Evolutionary conservation across 2,888 invertebrate species (phyloP).

Genomic region (Zygaena filipendulae): DNA sequence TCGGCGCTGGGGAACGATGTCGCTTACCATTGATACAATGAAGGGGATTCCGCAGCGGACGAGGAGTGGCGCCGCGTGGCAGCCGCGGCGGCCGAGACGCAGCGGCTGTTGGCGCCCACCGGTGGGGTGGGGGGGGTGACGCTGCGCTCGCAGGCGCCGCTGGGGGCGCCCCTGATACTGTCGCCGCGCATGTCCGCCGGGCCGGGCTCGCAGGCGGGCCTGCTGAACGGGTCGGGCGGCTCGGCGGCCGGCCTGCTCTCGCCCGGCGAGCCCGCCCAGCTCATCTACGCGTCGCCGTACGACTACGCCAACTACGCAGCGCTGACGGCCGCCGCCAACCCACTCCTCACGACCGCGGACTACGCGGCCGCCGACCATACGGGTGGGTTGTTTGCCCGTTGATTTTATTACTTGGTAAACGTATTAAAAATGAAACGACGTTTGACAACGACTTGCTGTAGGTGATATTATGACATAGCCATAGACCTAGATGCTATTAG

Average conservation of each 20-base stretch:
- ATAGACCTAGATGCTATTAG: too few relatives aligned
- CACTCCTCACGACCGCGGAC: slow-evolving; percentile 83
- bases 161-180: slow-evolving; percentile 93
- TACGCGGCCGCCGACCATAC: slow-evolving; percentile 90
- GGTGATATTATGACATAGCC: slow-evolving; percentile 5
- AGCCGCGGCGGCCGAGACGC: slow-evolving; percentile 83
- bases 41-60: slow-evolving; percentile 73
- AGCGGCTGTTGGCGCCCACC: slow-evolving; percentile 74
- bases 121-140: slow-evolving; percentile 71
- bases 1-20: slow-evolving; percentile 4
- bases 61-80: slow-evolving; percentile 89
- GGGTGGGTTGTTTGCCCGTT: slow-evolving; percentile 84
- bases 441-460: slow-evolving; percentile 1
- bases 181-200: slow-evolving; percentile 90
- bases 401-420: slow-evolving; percentile 23
- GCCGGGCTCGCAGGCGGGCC: slow-evolving; percentile 77
- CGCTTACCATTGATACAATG: slow-evolving; percentile 52
- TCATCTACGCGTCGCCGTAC: slow-evolving; percentile 88
- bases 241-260: slow-evolving; percentile 61
- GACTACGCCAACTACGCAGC: slow-evolving; percentile 93
- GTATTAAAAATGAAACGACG: too few relatives aligned
- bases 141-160: slow-evolving; percentile 76
- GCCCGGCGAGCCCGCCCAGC: slow-evolving; percentile 78
- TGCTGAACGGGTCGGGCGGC: slow-evolving; percentile 65
- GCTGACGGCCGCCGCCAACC: slow-evolving; percentile 79